Conservation (phyloP, 2,797 vertebrate species). For the Tangara arthus region DNA sequence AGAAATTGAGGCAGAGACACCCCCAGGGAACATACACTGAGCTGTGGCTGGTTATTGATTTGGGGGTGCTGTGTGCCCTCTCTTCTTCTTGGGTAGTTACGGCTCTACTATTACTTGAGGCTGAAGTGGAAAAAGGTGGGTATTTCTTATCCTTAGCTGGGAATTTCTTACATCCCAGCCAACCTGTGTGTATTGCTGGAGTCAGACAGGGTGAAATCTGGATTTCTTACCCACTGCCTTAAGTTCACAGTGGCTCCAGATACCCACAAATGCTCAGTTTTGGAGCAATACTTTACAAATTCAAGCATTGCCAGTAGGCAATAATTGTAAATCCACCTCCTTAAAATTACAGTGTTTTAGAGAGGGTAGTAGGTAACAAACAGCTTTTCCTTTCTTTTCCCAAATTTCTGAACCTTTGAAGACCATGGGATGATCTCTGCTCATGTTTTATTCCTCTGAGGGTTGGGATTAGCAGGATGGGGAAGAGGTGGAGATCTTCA, state of each 20-base stretch:
- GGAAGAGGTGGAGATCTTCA: background rate
- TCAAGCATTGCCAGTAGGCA: background rate
- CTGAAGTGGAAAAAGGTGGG: background rate
- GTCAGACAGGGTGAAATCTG: background rate
- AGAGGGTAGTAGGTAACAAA: background rate
- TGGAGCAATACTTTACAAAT: background rate
- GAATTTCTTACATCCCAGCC: background rate
- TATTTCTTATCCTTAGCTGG: background rate
- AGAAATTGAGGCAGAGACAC: background rate
- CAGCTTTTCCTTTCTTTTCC: background rate
- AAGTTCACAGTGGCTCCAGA: background rate
- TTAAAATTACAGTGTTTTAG: background rate
- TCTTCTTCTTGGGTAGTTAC: background rate
- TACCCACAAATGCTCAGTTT: background rate
- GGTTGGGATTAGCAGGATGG: background rate
- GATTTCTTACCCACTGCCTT: background rate
- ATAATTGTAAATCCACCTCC: background rate
- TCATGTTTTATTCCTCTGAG: background rate
- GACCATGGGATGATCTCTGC: background rate
- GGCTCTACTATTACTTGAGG: background rate
- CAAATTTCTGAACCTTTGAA: background rate
- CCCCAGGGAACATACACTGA: background rate
- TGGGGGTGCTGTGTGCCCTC: background rate
- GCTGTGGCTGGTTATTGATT: background rate
- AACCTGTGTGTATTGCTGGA: background rate